Base-by-base conservation (phyloP, 2,797 vertebrate species). In the Lagodon rhomboides region DNA sequence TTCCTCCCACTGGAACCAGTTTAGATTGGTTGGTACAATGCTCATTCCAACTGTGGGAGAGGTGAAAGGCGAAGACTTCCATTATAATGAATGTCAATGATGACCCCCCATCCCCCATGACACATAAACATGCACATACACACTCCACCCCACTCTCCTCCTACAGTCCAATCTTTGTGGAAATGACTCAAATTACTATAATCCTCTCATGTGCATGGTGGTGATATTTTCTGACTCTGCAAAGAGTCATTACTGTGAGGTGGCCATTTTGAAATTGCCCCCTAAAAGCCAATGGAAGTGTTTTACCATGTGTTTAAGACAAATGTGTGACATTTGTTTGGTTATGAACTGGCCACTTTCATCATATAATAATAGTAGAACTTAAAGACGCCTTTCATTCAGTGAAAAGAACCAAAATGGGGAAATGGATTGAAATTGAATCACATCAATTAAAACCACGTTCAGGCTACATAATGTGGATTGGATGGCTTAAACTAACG, bases 151-250 rank as follows among this genome's bases (percentile, higher is more conserved):
- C 8, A 27, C 55, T 78, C 38, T 44, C 62, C 80, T 79, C 85
- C 85, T 75, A 76, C 82, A 70, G 70, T 65, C 60, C 65, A 87
- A 72, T 87, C 67, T 77, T 69, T 58, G 69, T 74, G 73, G 70
- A 88, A 89, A 89, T 90, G 55, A 85, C 87, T 86, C 73, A 88
- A 89, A 89, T 90, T 59, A 85, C 87, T 86, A 74, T 83, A 86
- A 88, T 89, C 68, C 61, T 76, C 73, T 87, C 25, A 51, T 78
- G 59, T 66, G 70, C 59, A 73, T 59, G 58, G 20, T 65, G 46
- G 64, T 75, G 61, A 80, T 72, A 63, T 68, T 77, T 82, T 73
- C 80, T 81, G 67, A 79, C 73, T 71, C 22, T 12, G 77, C 20
- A 44, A 70, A 80, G 53, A 49, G 61, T 47, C 75, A 63, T 38